Evolutionary conservation across 2,797 vertebrate genomes (phyloP), one percentile per base, ranked within the genome.

Genomic region (Serranus cabrilla): DNA sequence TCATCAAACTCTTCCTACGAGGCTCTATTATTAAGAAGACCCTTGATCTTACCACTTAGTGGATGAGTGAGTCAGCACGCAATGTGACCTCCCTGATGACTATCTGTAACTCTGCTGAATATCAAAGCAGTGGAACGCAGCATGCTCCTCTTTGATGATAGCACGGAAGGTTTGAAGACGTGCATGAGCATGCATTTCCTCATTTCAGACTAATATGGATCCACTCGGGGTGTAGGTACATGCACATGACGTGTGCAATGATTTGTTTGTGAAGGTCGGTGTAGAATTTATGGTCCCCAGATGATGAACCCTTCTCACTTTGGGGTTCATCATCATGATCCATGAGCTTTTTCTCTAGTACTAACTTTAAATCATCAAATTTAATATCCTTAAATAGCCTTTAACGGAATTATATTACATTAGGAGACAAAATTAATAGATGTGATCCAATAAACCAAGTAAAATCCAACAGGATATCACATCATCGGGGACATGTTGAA

Each of bases 41-140:
- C 63, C 70, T 70, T 80, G 85, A 84, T 80, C 78, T 80, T 34
- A 64, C 20, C 75, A 75, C 52, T 85, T 67, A 73, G 63, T 21
- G 34, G 57, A 69, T 46, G 80, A 77, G 72, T 79, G 75, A 83
- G 66, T 67, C 72, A 64, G 82, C 66, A 55, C 2, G 31, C 57
- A 20, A 25, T 2, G 23, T 64, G 78, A 78, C 67, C 74, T 68
- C 59, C 25, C 34, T 10, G 51, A 71, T 71, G 71, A 70, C 60
- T 54, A 50, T 74, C 62, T 51, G 51, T 8, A 69, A 56, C n/a
- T 54, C 65, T 18, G 74, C 25, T 69, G 83, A 80, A 84, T 71
- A 84, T 84, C 76, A 80, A 78, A 80, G 68, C 58, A 34, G 54
- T 3, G 37, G 40, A 73, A 74, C 49, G 0, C 72, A 74, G 76